These are phyloP conservation scores for Drosophila histrio DNA, from an alignment of 2,888 invertebrate genomes.

Conservation along the genomic window DNA sequence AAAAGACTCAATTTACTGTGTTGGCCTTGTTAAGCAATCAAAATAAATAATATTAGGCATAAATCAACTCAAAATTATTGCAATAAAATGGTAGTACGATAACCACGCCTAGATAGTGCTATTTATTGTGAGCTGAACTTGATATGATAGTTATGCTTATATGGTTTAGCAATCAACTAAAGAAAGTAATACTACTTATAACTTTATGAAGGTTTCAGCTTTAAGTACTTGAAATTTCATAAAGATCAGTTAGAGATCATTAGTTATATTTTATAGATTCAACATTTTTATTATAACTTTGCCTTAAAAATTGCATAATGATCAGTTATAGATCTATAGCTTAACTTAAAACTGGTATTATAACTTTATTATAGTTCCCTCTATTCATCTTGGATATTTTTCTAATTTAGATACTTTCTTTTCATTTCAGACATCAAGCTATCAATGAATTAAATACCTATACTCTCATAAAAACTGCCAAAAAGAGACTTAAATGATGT, in stretches of 20 bases:
- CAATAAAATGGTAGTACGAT: constrained; percentile 7
- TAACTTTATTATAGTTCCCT: background rate
- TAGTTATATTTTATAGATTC: too few relatives aligned
- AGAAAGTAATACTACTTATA: too few relatives aligned
- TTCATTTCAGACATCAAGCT: background rate
- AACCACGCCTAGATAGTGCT: background rate
- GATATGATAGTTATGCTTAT: too few relatives aligned
- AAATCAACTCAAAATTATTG: constrained; percentile 42
- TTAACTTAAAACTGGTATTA: too few relatives aligned
- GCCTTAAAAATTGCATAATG: background rate
- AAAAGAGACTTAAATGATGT: background rate
- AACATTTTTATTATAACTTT: too few relatives aligned
- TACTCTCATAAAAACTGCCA: background rate
- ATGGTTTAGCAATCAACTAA: too few relatives aligned
- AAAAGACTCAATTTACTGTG: constrained; percentile 42
- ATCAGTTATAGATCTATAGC: too few relatives aligned
- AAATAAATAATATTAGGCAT: constrained; percentile 34
- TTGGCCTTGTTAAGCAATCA: constrained; percentile 36
- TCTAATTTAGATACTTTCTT: background rate
- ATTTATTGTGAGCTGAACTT: background rate
- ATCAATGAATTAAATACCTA: background rate
- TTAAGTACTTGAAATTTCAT: background rate
- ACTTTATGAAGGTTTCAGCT: background rate
- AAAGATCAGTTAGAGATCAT: background rate
- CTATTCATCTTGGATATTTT: background rate